Evolutionary conservation across 2,797 vertebrate species (phyloP).

Genomic region (Eidolon dupreanum): DNA sequence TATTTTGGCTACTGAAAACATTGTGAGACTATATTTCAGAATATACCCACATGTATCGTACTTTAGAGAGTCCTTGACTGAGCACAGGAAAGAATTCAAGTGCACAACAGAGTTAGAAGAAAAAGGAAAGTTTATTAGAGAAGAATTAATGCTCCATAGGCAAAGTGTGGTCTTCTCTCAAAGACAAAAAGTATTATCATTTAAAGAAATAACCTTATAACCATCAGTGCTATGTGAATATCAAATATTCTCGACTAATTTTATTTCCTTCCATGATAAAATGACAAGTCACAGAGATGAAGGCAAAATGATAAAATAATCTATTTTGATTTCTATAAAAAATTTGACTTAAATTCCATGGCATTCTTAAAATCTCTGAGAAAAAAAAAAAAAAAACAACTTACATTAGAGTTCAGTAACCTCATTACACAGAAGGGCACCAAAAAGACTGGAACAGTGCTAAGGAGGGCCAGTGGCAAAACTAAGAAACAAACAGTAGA

Average conservation of each 20-base stretch:
- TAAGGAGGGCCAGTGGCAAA: background rate
- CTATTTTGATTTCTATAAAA: slow-evolving; percentile 18
- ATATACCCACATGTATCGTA: background rate
- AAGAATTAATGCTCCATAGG: too few species aligned
- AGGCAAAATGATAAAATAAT: slow-evolving; percentile 4
- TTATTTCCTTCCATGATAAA: slow-evolving; percentile 35
- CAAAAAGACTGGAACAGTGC: background rate
- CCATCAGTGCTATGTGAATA: background rate
- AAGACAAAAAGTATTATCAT: background rate
- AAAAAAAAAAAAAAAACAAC: background rate
- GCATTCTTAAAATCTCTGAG: slow-evolving; percentile 1
- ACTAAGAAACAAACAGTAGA: background rate
- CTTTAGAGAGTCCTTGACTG: background rate
- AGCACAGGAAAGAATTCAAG: too few species aligned
- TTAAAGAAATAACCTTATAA: slow-evolving; percentile 17
- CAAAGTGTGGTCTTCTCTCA: too few species aligned
- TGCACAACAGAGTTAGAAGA: too few species aligned
- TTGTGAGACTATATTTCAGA: slow-evolving; percentile 20
- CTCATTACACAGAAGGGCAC: background rate
- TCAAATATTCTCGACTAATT: slow-evolving; percentile 11
- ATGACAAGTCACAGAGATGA: background rate
- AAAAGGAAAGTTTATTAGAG: too few species aligned
- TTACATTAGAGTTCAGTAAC: background rate
- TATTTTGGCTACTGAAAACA: background rate
- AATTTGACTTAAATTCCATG: background rate